Evolutionary conservation across 2,113 vertebrate genomes (phyloP).

Genomic region (Carollia perspicillata): DNA sequence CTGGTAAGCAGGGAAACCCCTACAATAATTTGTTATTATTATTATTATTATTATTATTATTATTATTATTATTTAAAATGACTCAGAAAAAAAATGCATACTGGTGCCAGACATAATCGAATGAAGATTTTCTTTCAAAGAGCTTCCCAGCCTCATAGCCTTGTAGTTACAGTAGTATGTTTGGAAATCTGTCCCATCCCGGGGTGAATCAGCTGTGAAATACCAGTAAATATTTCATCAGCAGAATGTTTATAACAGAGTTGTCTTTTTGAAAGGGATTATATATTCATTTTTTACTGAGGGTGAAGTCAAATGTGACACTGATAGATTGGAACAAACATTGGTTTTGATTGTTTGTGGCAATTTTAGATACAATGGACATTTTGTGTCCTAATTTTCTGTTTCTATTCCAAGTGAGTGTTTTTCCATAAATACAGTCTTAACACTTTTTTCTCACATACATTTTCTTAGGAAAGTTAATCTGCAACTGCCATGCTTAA

Average conservation of each 20-base stretch:
- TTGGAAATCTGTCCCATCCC: not conserved
- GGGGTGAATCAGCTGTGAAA: not conserved
- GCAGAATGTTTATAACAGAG: not conserved
- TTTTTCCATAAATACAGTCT: not conserved
- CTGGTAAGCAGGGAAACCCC: not conserved
- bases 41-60: no score
- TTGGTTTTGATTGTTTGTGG: not conserved
- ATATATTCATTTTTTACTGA: not conserved
- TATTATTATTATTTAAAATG: not conserved
- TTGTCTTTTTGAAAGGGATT: not conserved
- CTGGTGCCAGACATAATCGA: not conserved
- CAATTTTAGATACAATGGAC: not conserved
- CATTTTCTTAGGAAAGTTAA: not conserved
- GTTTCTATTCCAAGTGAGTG: not conserved
- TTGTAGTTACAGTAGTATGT: not conserved
- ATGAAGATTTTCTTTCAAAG: not conserved
- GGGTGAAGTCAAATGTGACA: not conserved
- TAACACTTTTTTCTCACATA: not conserved
- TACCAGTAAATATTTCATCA: not conserved
- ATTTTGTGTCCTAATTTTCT: not conserved
- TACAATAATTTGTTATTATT: not conserved
- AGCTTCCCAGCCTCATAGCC: not conserved
- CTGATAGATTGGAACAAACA: not conserved
- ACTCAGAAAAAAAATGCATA: not conserved
- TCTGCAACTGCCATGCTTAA: not conserved